Percentiles rank a stretch among this genome's conserved stretches.
Conservation (phyloP, 2,888 invertebrate species). For the Chrysolina haemoptera region DNA sequence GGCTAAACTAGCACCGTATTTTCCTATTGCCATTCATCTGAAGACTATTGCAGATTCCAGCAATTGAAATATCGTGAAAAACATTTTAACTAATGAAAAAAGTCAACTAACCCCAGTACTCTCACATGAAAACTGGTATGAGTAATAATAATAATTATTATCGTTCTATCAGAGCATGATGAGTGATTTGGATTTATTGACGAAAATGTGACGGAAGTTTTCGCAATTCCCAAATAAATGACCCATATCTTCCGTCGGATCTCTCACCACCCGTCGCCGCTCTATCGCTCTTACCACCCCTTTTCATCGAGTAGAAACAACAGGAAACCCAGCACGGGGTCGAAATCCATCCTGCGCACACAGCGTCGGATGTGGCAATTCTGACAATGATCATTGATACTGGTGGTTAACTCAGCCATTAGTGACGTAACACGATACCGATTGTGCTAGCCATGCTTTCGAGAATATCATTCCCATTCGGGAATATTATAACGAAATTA, state of each 20-base stretch:
- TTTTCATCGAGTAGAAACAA: conserved; percentile 19
- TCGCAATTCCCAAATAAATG: not conserved
- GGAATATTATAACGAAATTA: conserved; percentile 27
- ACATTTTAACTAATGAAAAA: too few species aligned
- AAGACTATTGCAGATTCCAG: too few species aligned
- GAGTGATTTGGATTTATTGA: not conserved
- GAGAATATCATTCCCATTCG: conserved; percentile 26
- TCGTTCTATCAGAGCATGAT: not conserved
- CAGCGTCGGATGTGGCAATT: conserved; percentile 42
- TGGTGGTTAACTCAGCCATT: conserved; percentile 32
- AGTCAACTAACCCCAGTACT: too few species aligned
- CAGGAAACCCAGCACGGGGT: conserved; percentile 8
- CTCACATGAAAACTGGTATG: too few species aligned
- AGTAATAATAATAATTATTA: too few species aligned
- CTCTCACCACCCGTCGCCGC: conserved; percentile 1
- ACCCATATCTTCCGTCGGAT: conserved; percentile 18
- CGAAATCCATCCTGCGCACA: conserved; percentile 21
- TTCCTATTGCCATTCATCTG: too few species aligned
- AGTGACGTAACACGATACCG: conserved; percentile 18
- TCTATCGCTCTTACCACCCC: conserved; percentile 14
- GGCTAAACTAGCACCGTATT: too few species aligned
- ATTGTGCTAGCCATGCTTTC: conserved; percentile 21
- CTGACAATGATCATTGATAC: conserved; percentile 37
- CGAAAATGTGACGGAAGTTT: not conserved
- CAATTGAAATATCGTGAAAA: too few species aligned